These are phyloP conservation scores for Aplysina aerophoba DNA, from an alignment of 37 sponge, comb jelly and placozoan species.

Conservation along the genomic window DNA sequence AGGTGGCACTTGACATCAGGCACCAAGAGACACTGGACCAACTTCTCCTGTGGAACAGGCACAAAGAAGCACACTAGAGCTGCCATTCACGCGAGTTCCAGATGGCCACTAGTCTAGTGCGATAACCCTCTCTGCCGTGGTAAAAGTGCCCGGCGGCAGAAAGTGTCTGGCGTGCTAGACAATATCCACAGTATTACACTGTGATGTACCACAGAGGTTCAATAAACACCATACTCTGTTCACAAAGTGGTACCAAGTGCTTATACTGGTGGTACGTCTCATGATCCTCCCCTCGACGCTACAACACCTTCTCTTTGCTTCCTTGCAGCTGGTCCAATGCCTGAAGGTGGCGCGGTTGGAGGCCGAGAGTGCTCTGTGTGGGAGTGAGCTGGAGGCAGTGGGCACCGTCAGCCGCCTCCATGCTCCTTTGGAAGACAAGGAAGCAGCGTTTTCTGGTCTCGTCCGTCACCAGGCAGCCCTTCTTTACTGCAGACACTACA, in stretches of 20 bases:
- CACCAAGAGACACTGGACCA: background rate
- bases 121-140: too few relatives aligned
- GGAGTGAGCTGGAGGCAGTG: slow-evolving; percentile 11
- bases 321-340: background rate
- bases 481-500: too few relatives aligned
- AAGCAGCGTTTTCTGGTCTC: background rate
- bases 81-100: too few relatives aligned
- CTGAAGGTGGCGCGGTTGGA: background rate
- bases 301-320: background rate
- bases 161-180: too few relatives aligned
- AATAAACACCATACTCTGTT: too few relatives aligned
- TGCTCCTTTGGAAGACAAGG: background rate
- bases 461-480: background rate
- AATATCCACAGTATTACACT: too few relatives aligned
- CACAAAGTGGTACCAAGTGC: too few relatives aligned
- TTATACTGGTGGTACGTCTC: too few relatives aligned
- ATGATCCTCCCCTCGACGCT: background rate
- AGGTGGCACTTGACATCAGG: background rate
- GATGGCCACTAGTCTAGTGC: too few relatives aligned
- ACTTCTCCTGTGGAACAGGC: background rate
- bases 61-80: background rate
- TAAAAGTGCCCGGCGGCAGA: too few relatives aligned
- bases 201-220: too few relatives aligned
- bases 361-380: background rate
- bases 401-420: background rate